Percentiles rank a stretch among this genome's conserved stretches.
Evolutionary conservation across 2,113 vertebrate species (phyloP).

Genomic region (Noctilio leporinus): DNA sequence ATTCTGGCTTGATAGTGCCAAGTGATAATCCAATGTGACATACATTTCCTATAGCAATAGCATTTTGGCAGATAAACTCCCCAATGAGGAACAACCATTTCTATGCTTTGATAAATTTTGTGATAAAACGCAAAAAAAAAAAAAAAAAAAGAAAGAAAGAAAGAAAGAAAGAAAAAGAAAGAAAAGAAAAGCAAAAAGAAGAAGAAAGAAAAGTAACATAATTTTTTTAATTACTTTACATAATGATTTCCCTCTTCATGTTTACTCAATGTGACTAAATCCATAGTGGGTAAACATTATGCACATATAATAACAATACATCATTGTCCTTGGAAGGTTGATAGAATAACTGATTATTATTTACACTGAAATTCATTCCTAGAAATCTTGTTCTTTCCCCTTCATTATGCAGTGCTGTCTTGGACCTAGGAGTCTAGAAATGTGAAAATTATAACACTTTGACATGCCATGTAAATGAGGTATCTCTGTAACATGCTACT

Average conservation of each 20-base stretch:
- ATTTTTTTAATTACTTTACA: too few species aligned
- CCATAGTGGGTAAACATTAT: constrained; percentile 33
- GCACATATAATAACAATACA: constrained; percentile 14
- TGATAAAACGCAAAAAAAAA: constrained; percentile 68
- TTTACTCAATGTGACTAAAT: constrained; percentile 49
- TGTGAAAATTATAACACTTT: constrained; percentile 75
- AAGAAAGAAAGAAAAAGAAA: constrained; percentile 66
- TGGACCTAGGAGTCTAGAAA: constrained; percentile 69
- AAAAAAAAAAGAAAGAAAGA: constrained; percentile 53
- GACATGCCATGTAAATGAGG: constrained; percentile 75
- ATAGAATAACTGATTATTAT: constrained; percentile 22
- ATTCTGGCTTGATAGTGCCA: constrained; percentile 72
- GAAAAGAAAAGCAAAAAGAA: constrained; percentile 52
- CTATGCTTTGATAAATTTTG: constrained; percentile 72
- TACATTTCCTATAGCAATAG: constrained; percentile 77
- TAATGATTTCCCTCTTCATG: constrained; percentile 46
- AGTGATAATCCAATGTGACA: constrained; percentile 76
- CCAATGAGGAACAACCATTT: constrained; percentile 74
- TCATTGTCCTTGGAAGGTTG: constrained; percentile 4
- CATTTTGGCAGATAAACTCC: constrained; percentile 76
- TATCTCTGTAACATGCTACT: constrained; percentile 68
- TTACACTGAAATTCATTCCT: constrained; percentile 50
- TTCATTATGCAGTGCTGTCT: constrained; percentile 59
- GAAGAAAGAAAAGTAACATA: too few species aligned
- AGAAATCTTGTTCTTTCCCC: constrained; percentile 36